Evolutionary conservation across 2,888 invertebrate genomes (phyloP).

Genomic region (Axea sp.): DNA sequence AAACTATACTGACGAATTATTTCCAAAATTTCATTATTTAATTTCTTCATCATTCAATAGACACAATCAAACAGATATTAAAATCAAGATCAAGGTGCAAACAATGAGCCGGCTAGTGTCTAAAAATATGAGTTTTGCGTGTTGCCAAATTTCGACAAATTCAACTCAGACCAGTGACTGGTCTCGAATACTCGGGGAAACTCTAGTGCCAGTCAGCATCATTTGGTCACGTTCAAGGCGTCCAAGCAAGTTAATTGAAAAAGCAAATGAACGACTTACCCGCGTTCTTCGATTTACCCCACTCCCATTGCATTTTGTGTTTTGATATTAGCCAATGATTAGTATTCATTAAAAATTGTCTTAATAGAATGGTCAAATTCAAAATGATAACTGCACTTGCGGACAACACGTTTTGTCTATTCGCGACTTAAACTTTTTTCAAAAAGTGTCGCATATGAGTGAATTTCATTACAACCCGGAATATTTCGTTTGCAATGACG

Average conservation of each 20-base stretch:
- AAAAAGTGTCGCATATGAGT: constrained; percentile 66
- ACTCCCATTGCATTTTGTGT: constrained; percentile 7
- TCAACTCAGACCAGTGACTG: constrained; percentile 59
- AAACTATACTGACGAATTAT: no score
- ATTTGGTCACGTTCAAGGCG: constrained; percentile 46
- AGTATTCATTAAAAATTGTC: background rate
- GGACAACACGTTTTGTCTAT: constrained; percentile 1
- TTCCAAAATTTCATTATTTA: no score
- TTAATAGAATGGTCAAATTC: constrained; percentile 15
- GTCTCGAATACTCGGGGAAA: constrained; percentile 29
- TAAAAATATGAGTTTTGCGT: constrained; percentile 75
- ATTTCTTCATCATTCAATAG: background rate
- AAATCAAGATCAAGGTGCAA: constrained; percentile 52
- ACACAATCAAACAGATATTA: constrained; percentile 13
- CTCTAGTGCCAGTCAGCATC: constrained; percentile 50
- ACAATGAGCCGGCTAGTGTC: constrained; percentile 65
- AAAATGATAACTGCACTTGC: constrained; percentile 33
- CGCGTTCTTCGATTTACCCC: constrained; percentile 5
- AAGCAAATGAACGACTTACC: no score
- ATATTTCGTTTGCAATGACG: constrained; percentile 78
- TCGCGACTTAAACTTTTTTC: constrained; percentile 18
- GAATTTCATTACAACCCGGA: constrained; percentile 69
- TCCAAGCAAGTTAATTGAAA: constrained; percentile 36
- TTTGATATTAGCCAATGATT: constrained; percentile 9
- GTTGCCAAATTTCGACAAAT: constrained; percentile 78